Conservation (phyloP, 2,888 invertebrate genomes). For the Drosophila kuntzei region DNA sequence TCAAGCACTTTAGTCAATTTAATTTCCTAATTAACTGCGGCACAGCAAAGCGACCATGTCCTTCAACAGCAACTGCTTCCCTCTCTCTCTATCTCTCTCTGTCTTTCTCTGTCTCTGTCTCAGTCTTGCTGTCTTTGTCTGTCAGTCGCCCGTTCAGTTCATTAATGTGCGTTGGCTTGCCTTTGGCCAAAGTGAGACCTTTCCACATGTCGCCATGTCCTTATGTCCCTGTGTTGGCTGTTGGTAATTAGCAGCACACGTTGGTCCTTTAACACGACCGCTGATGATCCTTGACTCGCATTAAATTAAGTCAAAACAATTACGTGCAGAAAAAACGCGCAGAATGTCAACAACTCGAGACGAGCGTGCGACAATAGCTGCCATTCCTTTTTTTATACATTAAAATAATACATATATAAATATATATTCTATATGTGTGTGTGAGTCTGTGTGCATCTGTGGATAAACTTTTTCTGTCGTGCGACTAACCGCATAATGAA, state of each 20-base stretch:
- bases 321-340: slow-evolving; percentile 45
- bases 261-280: slow-evolving; percentile 62
- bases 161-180: slow-evolving; percentile 55
- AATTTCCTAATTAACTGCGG: slow-evolving; percentile 82
- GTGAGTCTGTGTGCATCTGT: slow-evolving; percentile 19
- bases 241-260: slow-evolving; percentile 79
- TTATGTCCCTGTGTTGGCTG: slow-evolving; percentile 38
- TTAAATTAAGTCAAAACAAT: slow-evolving; percentile 82
- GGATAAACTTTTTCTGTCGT: slow-evolving; percentile 37
- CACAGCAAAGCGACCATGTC: slow-evolving; percentile 43
- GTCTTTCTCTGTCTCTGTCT: background rate
- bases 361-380: slow-evolving; percentile 7
- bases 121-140: background rate
- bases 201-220: slow-evolving; percentile 26
- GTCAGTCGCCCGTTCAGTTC: slow-evolving; percentile 33
- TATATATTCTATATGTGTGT: slow-evolving; percentile 29
- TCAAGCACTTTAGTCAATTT: slow-evolving; percentile 81
- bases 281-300: slow-evolving; percentile 69
- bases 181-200: slow-evolving; percentile 36
- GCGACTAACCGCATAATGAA: slow-evolving; percentile 66
- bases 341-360: slow-evolving; percentile 22
- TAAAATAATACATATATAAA: slow-evolving; percentile 36
- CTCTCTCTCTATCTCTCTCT: background rate
- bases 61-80: slow-evolving; percentile 25
- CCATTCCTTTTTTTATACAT: slow-evolving; percentile 32